Percentiles rank a stretch among this genome's conserved stretches.
Conservation (phyloP, 1,140 invertebrate species). For the Nasonia vitripennis region DNA sequence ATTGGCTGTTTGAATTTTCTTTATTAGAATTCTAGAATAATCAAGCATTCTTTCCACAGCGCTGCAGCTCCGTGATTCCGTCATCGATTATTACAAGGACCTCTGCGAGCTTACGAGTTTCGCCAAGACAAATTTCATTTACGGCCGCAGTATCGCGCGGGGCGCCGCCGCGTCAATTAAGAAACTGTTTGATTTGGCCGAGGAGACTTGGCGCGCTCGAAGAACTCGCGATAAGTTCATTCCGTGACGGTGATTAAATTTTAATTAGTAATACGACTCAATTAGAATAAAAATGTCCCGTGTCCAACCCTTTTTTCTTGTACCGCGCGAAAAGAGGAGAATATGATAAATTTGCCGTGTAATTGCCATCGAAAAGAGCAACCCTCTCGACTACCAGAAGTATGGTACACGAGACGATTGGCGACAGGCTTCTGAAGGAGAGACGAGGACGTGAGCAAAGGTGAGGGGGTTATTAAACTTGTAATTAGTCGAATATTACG, state of each 20-base stretch:
- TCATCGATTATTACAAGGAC: constrained; percentile 24
- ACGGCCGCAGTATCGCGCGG: constrained; percentile 29
- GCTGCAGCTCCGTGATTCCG: constrained; percentile 31
- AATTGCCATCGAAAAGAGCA: background rate
- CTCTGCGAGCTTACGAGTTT: background rate
- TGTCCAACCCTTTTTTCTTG: constrained; percentile 2
- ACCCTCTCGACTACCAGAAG: background rate
- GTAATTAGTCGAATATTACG: constrained; percentile 69
- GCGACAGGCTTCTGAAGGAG: background rate
- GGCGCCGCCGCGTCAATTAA: constrained; percentile 46
- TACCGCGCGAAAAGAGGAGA: background rate
- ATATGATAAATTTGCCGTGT: background rate
- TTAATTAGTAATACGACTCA: constrained; percentile 70
- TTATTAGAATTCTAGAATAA: background rate
- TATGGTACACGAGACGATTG: background rate
- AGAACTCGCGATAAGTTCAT: constrained; percentile 62
- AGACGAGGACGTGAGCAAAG: constrained; percentile 56
- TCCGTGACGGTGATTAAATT: constrained; percentile 65
- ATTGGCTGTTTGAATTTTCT: background rate
- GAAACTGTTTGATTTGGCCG: constrained; percentile 48
- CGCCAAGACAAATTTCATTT: constrained; percentile 52
- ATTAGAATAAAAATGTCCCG: constrained; percentile 59
- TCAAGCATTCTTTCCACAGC: constrained; percentile 36
- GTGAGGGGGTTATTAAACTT: constrained; percentile 66
- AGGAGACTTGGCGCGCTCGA: constrained; percentile 43